A percentile compares a stretch with the other conserved stretches of the same genome.
These are phyloP conservation scores for Phainopepla nitens DNA, from an alignment of 2,113 vertebrate genomes.

Conservation along the genomic window DNA sequence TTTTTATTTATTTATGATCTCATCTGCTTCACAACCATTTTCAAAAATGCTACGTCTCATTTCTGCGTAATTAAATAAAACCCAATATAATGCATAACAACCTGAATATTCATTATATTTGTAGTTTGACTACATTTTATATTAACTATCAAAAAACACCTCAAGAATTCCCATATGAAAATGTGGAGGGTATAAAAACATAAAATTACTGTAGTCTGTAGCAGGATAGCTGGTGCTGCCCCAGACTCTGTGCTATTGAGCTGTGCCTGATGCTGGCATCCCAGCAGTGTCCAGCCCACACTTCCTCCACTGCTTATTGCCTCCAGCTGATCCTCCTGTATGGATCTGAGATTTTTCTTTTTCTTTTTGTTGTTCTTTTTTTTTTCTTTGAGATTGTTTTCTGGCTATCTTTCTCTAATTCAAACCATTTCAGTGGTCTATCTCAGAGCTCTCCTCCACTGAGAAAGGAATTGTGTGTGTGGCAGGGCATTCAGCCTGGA, in stretches of 20 bases:
- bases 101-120: not conserved
- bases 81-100: not conserved
- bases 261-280: not conserved
- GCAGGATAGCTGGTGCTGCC: rapidly evolving
- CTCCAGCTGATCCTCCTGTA: not conserved
- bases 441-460: not conserved
- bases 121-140: not conserved
- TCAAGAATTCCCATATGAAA: not conserved
- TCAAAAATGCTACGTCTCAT: not conserved
- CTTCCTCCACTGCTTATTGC: not conserved
- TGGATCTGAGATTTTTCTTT: not conserved
- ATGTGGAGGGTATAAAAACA: not conserved
- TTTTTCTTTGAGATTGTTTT: not conserved
- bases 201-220: not conserved
- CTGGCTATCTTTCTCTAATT: not conserved
- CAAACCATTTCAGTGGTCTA: rapidly evolving
- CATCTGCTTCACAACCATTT: not conserved
- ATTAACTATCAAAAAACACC: not conserved
- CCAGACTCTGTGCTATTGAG: not conserved
- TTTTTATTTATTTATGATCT: not conserved
- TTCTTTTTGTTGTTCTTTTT: not conserved
- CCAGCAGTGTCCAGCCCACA: not conserved
- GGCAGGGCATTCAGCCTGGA: not conserved
- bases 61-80: not conserved
- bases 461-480: not conserved